Base-by-base conservation (phyloP, 2,888 invertebrate genomes). In the Plebejus melissa region DNA sequence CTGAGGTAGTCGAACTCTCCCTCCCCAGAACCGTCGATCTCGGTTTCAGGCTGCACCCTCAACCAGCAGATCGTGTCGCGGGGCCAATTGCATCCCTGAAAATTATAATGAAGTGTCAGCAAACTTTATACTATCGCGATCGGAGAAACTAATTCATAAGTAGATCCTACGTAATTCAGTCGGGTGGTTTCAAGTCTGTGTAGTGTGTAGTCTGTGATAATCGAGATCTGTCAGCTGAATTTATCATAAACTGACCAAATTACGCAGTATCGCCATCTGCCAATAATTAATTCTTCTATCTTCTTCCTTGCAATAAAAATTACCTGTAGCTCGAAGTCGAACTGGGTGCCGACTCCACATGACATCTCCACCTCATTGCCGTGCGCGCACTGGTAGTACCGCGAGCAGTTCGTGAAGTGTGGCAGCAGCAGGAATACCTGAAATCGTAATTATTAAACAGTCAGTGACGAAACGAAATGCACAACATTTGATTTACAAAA, bases 301-400 rank as follows among this genome's bases (percentile, higher is more conserved):
- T 41, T 41, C 41, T 41, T 41, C 41, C 41, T 41, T 41, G 2
- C 41, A 41, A 2, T 6, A 41, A 28, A 41, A 57, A 69, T 13
- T 80, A 92, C 93, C 89, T 93, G 93, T 0, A 77, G 4, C 41
- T 81, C 82, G 50, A 91, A 93, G 71, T 91, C 90, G 79, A 93
- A 93, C 74, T 85, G 80, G 0, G 85, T 78, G 0, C 76, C 78
- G 0, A 79, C 79, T 0, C 82, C 76, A 57, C 93, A 93, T 0
- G 22, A 54, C 75, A 86, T 84, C 58, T 85, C 85, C 0, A 89
- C 86, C 69, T 93, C 92, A 0, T 81, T 71, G 0, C 93, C 93
- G 28, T 92, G 85, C 0, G 80, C 84, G 76, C 93, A 93, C 84
- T 86, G 87, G 83, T 78, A 90, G 85, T 85, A 93, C 78, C 86